Percentiles rank a stretch among this genome's conserved stretches.
phyloP scores from a whole-genome alignment of 2,113 vertebrate species.

The Notothenia coriiceps region DNA sequence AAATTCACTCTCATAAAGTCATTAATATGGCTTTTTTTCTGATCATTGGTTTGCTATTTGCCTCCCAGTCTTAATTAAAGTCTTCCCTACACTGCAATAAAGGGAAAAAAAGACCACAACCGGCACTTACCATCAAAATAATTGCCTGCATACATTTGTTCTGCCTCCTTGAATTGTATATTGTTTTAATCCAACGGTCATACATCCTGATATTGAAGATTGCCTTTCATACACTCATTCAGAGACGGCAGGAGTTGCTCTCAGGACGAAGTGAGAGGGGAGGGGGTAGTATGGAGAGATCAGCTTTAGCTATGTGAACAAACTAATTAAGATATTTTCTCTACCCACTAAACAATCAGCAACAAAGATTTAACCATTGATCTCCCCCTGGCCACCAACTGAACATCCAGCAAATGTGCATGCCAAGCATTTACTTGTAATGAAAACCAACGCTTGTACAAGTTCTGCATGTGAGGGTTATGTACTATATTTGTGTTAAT shows the following conservation, averaged over 20 bases:
- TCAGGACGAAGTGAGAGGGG: slow-evolving; percentile 22
- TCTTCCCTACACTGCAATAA: slow-evolving; percentile 72
- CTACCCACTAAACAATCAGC: slow-evolving; percentile 72
- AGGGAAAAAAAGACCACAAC: slow-evolving; percentile 40
- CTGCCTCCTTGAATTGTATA: slow-evolving; percentile 74
- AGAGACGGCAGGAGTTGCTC: slow-evolving; percentile 40
- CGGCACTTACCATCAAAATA: slow-evolving; percentile 74
- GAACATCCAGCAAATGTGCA: slow-evolving; percentile 49
- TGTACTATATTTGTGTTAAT: slow-evolving; percentile 37
- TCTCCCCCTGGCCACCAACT: slow-evolving; percentile 52
- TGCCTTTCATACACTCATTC: slow-evolving; percentile 46
- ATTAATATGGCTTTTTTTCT: slow-evolving; percentile 66
- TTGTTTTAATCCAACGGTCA: slow-evolving; percentile 71
- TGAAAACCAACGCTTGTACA: slow-evolving; percentile 46
- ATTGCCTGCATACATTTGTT: slow-evolving; percentile 78
- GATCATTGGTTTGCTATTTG: slow-evolving; percentile 73
- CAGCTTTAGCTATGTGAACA: slow-evolving; percentile 52
- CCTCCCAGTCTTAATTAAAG: slow-evolving; percentile 78
- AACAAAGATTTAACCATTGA: slow-evolving; percentile 60
- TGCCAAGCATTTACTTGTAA: slow-evolving; percentile 58
- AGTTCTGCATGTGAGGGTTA: slow-evolving; percentile 22
- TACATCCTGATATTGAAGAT: slow-evolving; percentile 42
- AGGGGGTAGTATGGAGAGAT: slow-evolving; percentile 36
- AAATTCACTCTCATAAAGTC: slow-evolving; percentile 65
- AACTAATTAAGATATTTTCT: slow-evolving; percentile 79